Base-by-base conservation (phyloP, 2,797 vertebrate genomes). In the Enteromius thamalakanensis region DNA sequence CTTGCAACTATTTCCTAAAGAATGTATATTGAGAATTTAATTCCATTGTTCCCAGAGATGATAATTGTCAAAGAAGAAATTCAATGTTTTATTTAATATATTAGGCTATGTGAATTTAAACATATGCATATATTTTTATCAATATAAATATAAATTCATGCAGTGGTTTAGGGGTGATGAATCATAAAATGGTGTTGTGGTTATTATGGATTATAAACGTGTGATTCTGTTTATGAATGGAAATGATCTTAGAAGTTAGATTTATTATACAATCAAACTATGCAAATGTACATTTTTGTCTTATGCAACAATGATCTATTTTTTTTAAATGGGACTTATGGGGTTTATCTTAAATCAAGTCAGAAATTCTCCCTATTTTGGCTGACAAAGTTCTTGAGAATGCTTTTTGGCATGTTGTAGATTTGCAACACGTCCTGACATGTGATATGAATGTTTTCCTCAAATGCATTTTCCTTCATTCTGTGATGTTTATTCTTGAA, bases 231-330 rank as follows among this genome's bases (percentile, higher is more conserved):
- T 71, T 81, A 45, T 21, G 15, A 80, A 47, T 17, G 37, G 4
- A 81, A 80, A 70, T 60, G 26, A 29, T 62, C n/a, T 15, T 69
- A 62, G 23, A 69, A 55, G 32, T 10, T 60, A 3, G 40, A 71
- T 49, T 62, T 64, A 45, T 71, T 49, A 64, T 42, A 62, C 55
- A 49, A 69, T 69, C 37, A 70, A 72, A 37, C 80, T 81, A 81
- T 81, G 80, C 80, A 81, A 81, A 51, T 74, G 40, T 37, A 49
- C 0, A 15, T 49, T 26, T 81, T 51, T 51, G 21, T 74, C 29
- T 81, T 51, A 81, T 74, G 68, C 55, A 81, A 81, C 19, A 23
- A 62, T 81, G 1, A 37, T 62, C 53, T 72, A 32, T 72, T 81
- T 81, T 81, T 72, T 23, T 64, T 74, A 21, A 23, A 26, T 1